These are phyloP conservation scores for Nerophis ophidion DNA, from an alignment of 2,113 vertebrate genomes.

Conservation along the genomic window DNA sequence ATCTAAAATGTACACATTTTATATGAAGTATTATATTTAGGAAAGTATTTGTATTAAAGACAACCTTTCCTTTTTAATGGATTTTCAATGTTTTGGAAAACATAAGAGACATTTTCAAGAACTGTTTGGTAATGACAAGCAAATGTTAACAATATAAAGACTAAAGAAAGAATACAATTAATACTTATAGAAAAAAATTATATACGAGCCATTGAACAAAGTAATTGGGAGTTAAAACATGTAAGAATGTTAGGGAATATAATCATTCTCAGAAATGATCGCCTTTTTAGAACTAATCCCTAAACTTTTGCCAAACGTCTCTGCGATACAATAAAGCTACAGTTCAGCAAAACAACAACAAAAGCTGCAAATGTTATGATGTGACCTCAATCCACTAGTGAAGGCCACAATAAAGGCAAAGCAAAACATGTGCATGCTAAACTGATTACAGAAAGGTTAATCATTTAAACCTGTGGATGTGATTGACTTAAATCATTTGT, in stretches of 20 bases:
- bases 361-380: background rate
- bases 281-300: background rate
- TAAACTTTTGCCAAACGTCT: background rate
- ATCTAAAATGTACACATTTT: no score
- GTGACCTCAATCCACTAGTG: background rate
- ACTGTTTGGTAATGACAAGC: no score
- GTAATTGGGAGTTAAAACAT: background rate
- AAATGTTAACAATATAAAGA: background rate
- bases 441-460: background rate
- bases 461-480: background rate
- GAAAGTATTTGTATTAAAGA: no score
- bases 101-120: no score
- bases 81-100: no score
- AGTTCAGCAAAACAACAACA: conserved; percentile 3
- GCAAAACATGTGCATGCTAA: background rate
- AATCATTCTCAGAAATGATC: background rate
- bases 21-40: no score
- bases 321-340: background rate
- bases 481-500: background rate
- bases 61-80: no score
- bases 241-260: background rate
- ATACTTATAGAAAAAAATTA: background rate
- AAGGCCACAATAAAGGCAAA: conserved; percentile 6
- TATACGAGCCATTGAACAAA: background rate
- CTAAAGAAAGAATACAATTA: background rate